Evolutionary conservation across 2,797 vertebrate genomes (phyloP), one percentile per base, ranked within the genome.

Genomic region (Allobates femoralis): DNA sequence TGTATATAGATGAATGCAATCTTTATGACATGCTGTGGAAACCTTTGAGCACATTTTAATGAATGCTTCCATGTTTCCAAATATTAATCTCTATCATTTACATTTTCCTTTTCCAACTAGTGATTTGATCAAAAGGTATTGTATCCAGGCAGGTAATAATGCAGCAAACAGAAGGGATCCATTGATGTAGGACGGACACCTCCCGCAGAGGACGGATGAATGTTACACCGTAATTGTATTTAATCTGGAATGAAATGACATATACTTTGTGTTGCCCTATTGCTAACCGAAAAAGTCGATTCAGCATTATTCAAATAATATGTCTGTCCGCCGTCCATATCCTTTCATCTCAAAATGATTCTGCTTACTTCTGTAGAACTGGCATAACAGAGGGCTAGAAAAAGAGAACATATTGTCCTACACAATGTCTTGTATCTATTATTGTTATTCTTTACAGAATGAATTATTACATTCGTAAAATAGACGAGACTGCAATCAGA

Each of bases 191-290:
- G 30, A 23, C 30, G 71, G 51, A 46, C 28, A 34, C 28, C 58
- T 32, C 67, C 5, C n/a, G 73, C 23, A 60, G 56, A 77, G 84
- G 76, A 60, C 62, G 60, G 46, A 85, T 79, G 51, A 79, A 85
- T 85, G 64, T 79, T 79, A 85, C 34, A 55, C 19, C 1, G 46
- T 37, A 85, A 79, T 56, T 69, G 83, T 66, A 78, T 85, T 69
- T 71, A 56, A 66, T 79, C 32, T 30, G 15, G 53, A 30, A 64
- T 75, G 46, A 79, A 67, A 51, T 62, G 46, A n/a, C n/a, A 79
- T 79, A 69, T 55, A 58, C 51, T 51, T 75, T 56, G 53, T 55
- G 41, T 67, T 71, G 51, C 74, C 50, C 83, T 55, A 46, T 28
- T 55, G 30, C 76, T 79, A 56, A 71, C 32, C 15, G 19, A 76